A percentile compares a stretch with the other conserved stretches of the same genome.
phyloP scores from a whole-genome alignment of 2,113 vertebrate species.

The Geococcyx californianus region DNA sequence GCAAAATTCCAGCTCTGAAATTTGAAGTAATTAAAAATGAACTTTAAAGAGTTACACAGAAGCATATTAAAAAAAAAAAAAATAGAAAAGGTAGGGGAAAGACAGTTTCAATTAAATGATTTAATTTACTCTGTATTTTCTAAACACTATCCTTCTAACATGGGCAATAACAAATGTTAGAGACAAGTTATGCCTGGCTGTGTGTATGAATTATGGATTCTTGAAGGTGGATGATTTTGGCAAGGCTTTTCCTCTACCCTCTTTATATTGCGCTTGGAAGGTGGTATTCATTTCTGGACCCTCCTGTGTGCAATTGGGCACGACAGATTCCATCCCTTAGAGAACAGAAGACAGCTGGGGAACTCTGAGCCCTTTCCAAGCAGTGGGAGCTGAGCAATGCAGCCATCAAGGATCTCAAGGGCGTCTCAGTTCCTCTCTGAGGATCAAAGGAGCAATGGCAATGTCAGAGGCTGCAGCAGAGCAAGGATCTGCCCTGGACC shows the following conservation, averaged over 20 bases:
- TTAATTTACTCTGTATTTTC: not conserved
- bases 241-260: rapidly evolving
- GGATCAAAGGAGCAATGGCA: rapidly evolving
- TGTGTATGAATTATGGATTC: not conserved
- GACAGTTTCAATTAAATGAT: not conserved
- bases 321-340: not conserved
- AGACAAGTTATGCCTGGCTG: not conserved
- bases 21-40: not conserved
- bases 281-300: not conserved
- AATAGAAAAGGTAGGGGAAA: not conserved
- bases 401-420: not conserved
- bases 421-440: not conserved
- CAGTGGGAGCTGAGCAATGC: rapidly evolving
- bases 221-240: not conserved
- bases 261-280: not conserved
- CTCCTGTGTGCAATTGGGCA: not conserved
- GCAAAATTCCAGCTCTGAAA: not conserved
- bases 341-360: rapidly evolving
- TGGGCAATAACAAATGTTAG: not conserved
- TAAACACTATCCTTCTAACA: not conserved
- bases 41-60: not conserved
- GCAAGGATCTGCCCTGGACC: not conserved
- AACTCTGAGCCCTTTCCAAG: not conserved
- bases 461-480: not conserved
- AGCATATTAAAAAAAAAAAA: not conserved